phyloP scores from a whole-genome alignment of 2,888 invertebrate genomes.

The Dorcus hopei region DNA sequence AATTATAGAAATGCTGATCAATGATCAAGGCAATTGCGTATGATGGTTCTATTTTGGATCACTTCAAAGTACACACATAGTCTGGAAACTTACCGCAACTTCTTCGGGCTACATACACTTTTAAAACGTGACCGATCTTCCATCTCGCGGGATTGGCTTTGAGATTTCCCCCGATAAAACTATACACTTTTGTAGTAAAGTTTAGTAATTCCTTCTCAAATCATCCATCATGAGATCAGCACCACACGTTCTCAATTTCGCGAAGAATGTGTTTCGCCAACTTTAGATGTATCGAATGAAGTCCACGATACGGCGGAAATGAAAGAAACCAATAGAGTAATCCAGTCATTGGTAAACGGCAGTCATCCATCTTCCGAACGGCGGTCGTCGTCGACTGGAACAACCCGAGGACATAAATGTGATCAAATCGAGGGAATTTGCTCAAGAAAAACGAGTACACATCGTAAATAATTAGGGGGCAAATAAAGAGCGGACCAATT shows the following conservation, averaged over 20 bases:
- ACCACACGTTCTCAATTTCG: constrained; percentile 43
- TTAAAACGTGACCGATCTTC: constrained; percentile 56
- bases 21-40: too few relatives aligned
- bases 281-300: constrained; percentile 10
- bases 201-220: constrained; percentile 50
- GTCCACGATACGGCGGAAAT: constrained; percentile 1
- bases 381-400: constrained; percentile 5
- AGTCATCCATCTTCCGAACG: constrained; percentile 22
- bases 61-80: too few relatives aligned
- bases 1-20: too few relatives aligned
- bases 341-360: constrained; percentile 24
- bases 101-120: not conserved
- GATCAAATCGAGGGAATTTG: constrained; percentile 1
- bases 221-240: constrained; percentile 50
- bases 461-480: too few relatives aligned
- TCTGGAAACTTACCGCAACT: too few relatives aligned
- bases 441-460: not conserved
- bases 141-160: constrained; percentile 52
- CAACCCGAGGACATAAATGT: not conserved
- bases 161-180: constrained; percentile 60
- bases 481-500: too few relatives aligned
- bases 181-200: constrained; percentile 55
- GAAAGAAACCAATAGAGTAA: constrained; percentile 3
- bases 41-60: too few relatives aligned
- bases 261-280: constrained; percentile 32